A percentile compares a stretch with the other conserved stretches of the same genome.
Conservation (phyloP, 2,888 invertebrate species). For the Epistrophella euchroma region DNA sequence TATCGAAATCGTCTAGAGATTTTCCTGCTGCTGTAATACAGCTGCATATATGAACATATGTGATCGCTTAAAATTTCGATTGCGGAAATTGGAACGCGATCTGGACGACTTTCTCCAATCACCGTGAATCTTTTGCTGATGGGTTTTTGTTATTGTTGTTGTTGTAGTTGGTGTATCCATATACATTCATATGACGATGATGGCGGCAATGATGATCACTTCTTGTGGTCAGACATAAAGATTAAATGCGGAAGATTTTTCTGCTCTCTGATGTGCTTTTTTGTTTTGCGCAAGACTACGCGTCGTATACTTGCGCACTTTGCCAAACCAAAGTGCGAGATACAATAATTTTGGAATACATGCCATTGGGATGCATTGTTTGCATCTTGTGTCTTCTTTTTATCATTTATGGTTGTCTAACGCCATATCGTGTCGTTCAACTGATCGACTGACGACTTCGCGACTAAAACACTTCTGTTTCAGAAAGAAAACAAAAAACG, state of each 20-base stretch:
- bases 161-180: slow-evolving; percentile 18
- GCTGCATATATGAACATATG: slow-evolving; percentile 5
- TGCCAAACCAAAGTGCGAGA: slow-evolving; percentile 17
- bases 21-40: not conserved
- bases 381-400: slow-evolving; percentile 44
- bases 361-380: slow-evolving; percentile 19
- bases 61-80: slow-evolving; percentile 73
- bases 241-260: slow-evolving; percentile 71
- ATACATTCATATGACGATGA: slow-evolving; percentile 24
- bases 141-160: slow-evolving; percentile 31
- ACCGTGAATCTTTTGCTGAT: slow-evolving; percentile 67
- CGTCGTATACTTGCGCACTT: slow-evolving; percentile 35
- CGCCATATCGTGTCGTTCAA: not conserved
- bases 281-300: slow-evolving; percentile 52
- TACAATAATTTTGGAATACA: slow-evolving; percentile 39
- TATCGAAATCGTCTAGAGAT: slow-evolving; percentile 26
- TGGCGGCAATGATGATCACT: slow-evolving; percentile 61
- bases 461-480: slow-evolving; percentile 53
- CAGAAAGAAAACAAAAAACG: not conserved
- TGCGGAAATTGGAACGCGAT: slow-evolving; percentile 73
- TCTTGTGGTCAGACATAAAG: slow-evolving; percentile 72
- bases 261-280: not conserved
- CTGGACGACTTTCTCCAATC: slow-evolving; percentile 75
- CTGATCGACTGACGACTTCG: not conserved
- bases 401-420: not conserved